phyloP scores from a whole-genome alignment of 2,113 vertebrate species.

The Brienomyrus brachyistius region DNA sequence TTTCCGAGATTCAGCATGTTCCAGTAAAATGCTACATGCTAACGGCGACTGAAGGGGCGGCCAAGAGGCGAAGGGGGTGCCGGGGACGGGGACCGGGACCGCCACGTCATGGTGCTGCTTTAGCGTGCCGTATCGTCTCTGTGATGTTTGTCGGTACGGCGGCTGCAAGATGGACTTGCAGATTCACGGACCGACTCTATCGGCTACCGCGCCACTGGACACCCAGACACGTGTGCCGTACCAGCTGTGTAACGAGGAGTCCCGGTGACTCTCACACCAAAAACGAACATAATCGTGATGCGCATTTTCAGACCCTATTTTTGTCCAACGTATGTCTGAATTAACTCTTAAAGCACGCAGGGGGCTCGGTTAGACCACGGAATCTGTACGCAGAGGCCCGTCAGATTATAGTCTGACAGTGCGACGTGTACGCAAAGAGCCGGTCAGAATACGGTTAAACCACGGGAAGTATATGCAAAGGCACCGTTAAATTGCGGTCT shows the following conservation, averaged over 20 bases:
- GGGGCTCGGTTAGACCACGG: neutral
- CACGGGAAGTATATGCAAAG: neutral
- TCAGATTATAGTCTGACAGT: neutral
- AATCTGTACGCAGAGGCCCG: neutral
- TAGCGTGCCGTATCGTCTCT: neutral
- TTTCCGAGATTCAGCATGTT: constrained; percentile 18
- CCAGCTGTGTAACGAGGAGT: neutral
- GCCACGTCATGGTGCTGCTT: neutral
- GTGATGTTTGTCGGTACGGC: neutral
- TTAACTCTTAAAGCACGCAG: neutral
- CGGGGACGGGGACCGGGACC: neutral
- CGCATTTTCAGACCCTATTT: neutral
- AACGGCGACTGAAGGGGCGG: constrained; percentile 29
- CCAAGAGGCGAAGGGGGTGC: constrained; percentile 35
- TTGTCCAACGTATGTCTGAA: neutral
- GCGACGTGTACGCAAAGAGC: neutral
- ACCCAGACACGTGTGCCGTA: constrained; percentile 16
- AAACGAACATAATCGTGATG: neutral
- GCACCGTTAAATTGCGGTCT: neutral
- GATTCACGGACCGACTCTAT: neutral
- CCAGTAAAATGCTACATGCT: constrained; percentile 41
- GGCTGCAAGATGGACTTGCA: neutral
- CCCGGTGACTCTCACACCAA: neutral
- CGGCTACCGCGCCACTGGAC: neutral
- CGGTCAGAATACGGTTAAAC: neutral